phyloP scores from a whole-genome alignment of 2,113 vertebrate genomes.

The Epinephelus lanceolatus region DNA sequence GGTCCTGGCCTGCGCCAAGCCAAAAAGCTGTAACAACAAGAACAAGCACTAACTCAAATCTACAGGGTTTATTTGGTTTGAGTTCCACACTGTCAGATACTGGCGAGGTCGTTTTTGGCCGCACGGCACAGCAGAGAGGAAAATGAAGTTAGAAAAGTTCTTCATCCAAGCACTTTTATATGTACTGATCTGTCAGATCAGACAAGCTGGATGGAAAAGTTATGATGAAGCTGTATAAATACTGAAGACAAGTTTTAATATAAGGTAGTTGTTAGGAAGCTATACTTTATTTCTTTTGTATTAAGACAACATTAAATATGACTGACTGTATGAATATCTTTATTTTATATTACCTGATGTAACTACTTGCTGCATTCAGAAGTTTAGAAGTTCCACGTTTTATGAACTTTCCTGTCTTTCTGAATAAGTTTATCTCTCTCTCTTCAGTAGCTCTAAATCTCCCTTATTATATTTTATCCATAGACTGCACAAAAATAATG shows the following conservation, averaged over 20 bases:
- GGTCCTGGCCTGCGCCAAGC: conserved; percentile 59
- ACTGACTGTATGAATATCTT: neutral
- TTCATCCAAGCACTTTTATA: conserved; percentile 35
- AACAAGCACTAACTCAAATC: conserved; percentile 70
- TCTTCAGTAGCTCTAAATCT: neutral
- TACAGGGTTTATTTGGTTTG: conserved; percentile 74
- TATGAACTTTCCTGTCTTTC: conserved; percentile 3
- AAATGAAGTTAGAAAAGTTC: conserved; percentile 46
- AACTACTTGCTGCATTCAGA: neutral
- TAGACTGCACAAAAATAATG: too few species aligned
- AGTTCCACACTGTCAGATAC: conserved; percentile 68
- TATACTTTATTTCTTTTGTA: neutral
- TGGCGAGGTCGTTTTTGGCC: conserved; percentile 55
- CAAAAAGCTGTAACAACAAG: conserved; percentile 80
- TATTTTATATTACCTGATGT: neutral
- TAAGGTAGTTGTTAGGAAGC: neutral
- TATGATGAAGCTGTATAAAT: conserved; percentile 13
- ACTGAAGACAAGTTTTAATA: conserved; percentile 3
- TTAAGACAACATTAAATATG: neutral
- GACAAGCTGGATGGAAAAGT: conserved; percentile 24
- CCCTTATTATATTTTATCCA: neutral
- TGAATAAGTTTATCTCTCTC: neutral
- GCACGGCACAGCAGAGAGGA: conserved; percentile 45
- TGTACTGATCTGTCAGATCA: conserved; percentile 30
- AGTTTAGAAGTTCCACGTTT: neutral